Evolutionary conservation across 2,113 vertebrate species (phyloP).

Genomic region (Capreolus pygargus): DNA sequence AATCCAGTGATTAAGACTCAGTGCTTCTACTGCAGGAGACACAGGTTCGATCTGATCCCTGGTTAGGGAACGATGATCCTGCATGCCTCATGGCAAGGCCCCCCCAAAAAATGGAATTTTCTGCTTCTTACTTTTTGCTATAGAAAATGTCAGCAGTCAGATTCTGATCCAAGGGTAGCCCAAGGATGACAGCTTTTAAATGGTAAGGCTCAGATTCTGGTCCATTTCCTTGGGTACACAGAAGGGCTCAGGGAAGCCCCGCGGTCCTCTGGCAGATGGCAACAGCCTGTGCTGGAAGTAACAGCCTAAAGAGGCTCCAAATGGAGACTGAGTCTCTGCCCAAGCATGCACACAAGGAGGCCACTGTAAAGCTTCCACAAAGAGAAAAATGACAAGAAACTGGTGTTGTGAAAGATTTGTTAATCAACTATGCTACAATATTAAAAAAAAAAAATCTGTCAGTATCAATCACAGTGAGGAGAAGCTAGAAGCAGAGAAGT

Average conservation of each 20-base stretch:
- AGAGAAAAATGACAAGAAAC: not conserved
- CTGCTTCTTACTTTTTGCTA: not conserved
- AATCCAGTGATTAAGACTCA: not conserved
- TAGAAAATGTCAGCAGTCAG: not conserved
- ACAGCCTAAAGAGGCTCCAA: not conserved
- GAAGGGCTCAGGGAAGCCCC: not conserved
- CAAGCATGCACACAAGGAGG: not conserved
- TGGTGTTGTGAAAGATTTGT: not conserved
- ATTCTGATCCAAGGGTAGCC: not conserved
- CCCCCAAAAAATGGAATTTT: not conserved
- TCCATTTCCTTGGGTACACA: not conserved
- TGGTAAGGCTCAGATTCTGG: not conserved
- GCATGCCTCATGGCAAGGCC: not conserved
- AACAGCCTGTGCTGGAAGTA: not conserved
- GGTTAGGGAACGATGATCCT: not conserved
- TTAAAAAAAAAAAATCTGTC: not conserved
- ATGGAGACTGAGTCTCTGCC: not conserved
- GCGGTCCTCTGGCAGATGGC: not conserved
- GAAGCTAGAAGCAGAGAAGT: not conserved
- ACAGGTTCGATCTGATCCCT: not conserved
- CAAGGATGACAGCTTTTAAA: not conserved
- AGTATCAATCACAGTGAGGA: not conserved
- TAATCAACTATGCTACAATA: not conserved
- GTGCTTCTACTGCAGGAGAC: not conserved
- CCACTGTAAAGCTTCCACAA: not conserved